A percentile compares a stretch with the other conserved stretches of the same genome.
These are phyloP conservation scores for Pardalotus punctatus DNA, from an alignment of 2,113 vertebrate genomes.

Conservation along the genomic window DNA sequence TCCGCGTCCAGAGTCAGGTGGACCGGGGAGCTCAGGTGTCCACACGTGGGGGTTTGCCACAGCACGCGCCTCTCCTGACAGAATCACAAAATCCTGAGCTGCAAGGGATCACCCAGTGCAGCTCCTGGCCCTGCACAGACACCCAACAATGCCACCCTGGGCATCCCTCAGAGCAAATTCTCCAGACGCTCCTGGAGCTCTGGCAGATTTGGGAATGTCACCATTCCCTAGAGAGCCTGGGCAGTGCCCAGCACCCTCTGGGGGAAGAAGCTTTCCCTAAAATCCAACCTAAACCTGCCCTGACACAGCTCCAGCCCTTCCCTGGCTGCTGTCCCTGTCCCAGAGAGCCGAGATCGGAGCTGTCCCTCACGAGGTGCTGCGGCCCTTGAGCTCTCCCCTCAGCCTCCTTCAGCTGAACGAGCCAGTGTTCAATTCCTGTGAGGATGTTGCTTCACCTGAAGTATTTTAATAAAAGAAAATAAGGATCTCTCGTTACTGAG, in stretches of 20 bases:
- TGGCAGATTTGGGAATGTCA: no score
- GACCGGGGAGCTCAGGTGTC: not conserved
- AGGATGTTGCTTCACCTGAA: not conserved
- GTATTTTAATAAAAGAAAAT: not conserved
- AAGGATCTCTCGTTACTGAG: not conserved
- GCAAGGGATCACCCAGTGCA: not conserved
- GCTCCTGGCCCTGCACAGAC: not conserved
- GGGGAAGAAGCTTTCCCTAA: not conserved
- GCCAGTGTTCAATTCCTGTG: not conserved
- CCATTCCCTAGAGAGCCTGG: not conserved
- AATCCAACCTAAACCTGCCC: fast-evolving
- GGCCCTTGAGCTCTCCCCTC: not conserved
- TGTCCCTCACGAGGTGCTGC: not conserved
- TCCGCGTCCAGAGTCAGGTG: fast-evolving
- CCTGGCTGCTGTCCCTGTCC: not conserved
- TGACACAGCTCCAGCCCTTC: not conserved
- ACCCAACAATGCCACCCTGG: not conserved
- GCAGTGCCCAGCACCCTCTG: not conserved
- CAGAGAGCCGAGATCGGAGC: not conserved
- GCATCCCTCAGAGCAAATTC: not conserved
- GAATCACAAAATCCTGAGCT: not conserved
- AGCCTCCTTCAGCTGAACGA: not conserved
- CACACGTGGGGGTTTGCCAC: not conserved
- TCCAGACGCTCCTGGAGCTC: not conserved
- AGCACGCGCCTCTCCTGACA: not conserved